These are phyloP conservation scores for Cassiopea xamachana DNA, from an alignment of 30 jellyfish, hydroid and myxozoan genomes.

Conservation along the genomic window DNA sequence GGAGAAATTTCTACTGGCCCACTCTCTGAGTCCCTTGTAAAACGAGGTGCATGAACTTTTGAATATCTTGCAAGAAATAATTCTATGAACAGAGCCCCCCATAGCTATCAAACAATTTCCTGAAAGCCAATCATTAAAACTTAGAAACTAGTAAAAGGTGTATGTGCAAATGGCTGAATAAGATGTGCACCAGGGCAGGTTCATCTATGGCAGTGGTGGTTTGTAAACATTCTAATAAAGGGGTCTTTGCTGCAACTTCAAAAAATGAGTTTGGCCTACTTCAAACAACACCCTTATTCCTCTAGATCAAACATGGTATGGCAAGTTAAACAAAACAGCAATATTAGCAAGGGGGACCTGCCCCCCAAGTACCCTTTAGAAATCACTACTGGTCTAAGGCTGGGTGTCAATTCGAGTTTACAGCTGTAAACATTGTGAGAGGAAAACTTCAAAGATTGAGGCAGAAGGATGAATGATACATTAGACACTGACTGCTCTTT, in stretches of 20 bases:
- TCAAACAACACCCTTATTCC: not conserved
- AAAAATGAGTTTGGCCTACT: not conserved
- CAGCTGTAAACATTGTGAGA: no score
- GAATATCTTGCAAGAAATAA: not conserved
- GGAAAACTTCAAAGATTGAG: not conserved
- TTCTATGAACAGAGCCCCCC: not conserved
- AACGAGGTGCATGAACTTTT: not conserved
- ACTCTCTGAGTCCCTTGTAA: not conserved
- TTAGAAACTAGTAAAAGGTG: not conserved
- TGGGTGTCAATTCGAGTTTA: not conserved
- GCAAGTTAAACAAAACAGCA: not conserved
- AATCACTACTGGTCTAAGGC: not conserved
- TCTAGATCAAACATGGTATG: not conserved
- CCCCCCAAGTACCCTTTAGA: not conserved
- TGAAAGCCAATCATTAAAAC: not conserved
- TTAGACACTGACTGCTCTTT: conserved; percentile 10
- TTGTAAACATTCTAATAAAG: not conserved
- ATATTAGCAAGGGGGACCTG: not conserved
- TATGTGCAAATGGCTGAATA: not conserved
- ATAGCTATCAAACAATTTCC: not conserved
- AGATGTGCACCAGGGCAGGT: not conserved
- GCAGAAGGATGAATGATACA: not conserved
- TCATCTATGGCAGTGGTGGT: not conserved
- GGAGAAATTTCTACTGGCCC: not conserved
- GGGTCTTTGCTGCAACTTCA: not conserved